Conservation (phyloP, 2,888 invertebrate genomes). For the Patella pellucida region DNA sequence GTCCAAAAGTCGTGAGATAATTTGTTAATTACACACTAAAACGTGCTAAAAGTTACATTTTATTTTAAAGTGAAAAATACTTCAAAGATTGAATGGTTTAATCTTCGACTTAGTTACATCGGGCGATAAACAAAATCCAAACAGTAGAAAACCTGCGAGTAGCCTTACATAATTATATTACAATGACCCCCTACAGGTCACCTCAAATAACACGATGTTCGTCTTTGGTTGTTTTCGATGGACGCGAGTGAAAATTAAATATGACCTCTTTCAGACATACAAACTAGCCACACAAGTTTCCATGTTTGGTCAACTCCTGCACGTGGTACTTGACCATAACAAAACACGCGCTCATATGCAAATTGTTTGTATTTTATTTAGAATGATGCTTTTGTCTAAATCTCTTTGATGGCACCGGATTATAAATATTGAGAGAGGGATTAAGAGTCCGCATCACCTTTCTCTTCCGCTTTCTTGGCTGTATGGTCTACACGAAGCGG, state of each 20-base stretch:
- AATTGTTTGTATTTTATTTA: too few species aligned
- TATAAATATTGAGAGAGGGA: too few species aligned
- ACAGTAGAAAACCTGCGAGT: background rate
- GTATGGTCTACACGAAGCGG: too few species aligned
- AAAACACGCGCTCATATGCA: too few species aligned
- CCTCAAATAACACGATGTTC: background rate
- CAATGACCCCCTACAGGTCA: constrained; percentile 2
- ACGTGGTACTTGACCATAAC: constrained; percentile 7
- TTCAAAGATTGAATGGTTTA: background rate
- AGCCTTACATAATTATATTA: background rate
- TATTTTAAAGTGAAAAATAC: background rate
- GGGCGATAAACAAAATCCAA: background rate
- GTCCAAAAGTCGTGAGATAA: background rate
- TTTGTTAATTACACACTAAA: constrained; percentile 7
- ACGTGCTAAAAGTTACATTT: background rate
- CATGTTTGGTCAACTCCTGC: constrained; percentile 2
- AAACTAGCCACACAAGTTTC: background rate
- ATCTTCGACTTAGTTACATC: background rate
- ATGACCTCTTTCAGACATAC: background rate
- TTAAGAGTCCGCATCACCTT: too few species aligned
- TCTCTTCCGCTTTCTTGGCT: too few species aligned
- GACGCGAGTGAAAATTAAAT: too few species aligned
- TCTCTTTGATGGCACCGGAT: too few species aligned
- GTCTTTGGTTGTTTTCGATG: too few species aligned
- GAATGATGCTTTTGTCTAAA: too few species aligned